These are phyloP conservation scores for Drosophila melanocephala DNA, from an alignment of 2,888 invertebrate species.

Conservation along the genomic window DNA sequence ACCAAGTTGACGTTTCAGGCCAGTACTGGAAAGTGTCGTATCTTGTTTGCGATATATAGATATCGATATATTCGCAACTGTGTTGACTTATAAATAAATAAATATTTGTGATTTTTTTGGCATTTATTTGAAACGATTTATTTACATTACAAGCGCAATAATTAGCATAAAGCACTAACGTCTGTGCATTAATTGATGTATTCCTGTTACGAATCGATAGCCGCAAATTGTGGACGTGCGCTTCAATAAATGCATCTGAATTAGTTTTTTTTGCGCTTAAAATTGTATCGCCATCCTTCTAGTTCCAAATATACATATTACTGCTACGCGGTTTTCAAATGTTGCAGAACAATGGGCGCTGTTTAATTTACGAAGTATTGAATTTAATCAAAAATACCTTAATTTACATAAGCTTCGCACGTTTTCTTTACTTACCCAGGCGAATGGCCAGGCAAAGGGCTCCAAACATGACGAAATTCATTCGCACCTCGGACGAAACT, in stretches of 20 bases:
- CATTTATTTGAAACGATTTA: slow-evolving; percentile 38
- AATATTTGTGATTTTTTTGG: slow-evolving; percentile 1
- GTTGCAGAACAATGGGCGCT: slow-evolving; percentile 63
- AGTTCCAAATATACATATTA: slow-evolving; percentile 3
- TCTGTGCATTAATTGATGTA: slow-evolving; percentile 1
- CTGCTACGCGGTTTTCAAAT: slow-evolving; percentile 55
- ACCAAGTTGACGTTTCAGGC: slow-evolving; percentile 37
- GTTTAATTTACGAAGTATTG: slow-evolving; percentile 12
- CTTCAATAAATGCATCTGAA: slow-evolving; percentile 58
- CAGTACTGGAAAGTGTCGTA: slow-evolving; percentile 43
- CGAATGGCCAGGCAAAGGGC: slow-evolving; percentile 81
- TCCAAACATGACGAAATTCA: slow-evolving; percentile 82
- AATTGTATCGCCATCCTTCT: slow-evolving; percentile 13
- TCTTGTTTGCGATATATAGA: slow-evolving; percentile 6
- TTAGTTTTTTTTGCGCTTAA: slow-evolving; percentile 17
- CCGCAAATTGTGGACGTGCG: slow-evolving; percentile 22
- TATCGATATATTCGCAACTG: slow-evolving; percentile 33
- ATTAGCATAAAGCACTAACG: background rate
- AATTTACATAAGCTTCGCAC: slow-evolving; percentile 58
- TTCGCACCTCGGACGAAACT: slow-evolving; percentile 82
- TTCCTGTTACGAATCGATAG: slow-evolving; percentile 6
- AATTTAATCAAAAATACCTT: slow-evolving; percentile 18
- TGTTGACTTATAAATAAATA: background rate
- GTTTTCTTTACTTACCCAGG: slow-evolving; percentile 71
- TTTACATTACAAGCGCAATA: slow-evolving; percentile 28